Base-by-base conservation (phyloP, 2,888 invertebrate genomes). In the Agrochola circellaris region DNA sequence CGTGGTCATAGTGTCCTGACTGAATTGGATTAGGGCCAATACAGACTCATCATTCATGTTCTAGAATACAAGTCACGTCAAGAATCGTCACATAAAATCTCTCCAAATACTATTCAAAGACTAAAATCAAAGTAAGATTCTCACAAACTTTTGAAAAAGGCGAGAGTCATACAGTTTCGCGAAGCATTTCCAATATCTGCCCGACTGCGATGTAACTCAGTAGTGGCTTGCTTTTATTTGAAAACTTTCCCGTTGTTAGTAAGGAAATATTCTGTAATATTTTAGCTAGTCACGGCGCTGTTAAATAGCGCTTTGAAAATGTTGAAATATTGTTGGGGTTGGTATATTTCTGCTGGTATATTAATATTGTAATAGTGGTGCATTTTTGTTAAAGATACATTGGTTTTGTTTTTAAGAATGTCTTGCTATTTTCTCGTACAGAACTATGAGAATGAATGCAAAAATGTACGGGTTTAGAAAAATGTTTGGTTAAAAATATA, bases 161-260 rank as follows among this genome's bases (percentile, higher is more conserved):
- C 65, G 77, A 82, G 78, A 61, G 68, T 81, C 75, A 65, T 65
- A 71, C 58, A 78, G 80, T 71, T 72, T 85, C 83, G 51, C 80
- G 72, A 79, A 77, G 85, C 79, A 87, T 90, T 90, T 90, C 81
- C 91, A 91, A 93, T 91, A 92, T 90, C 87, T 87, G 74, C 78
- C 42, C 17, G 61, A 58, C 66, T 80, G 73, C 60, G 23, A 72
- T 64, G 82, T 72, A 64, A 70, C 69, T 69, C 58, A 81, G 75
- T 85, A 82, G 76, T 68, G 70, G 71, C 86, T 83, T 86, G 85
- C 83, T 91, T 92, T 93, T 93, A 94, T 94, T 93, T 90, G 92
- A 92, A 93, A 94, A 93, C 89, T 93, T 93, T 89, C 79, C 54
- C 87, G 82, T 84, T 89, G 90, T 90, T 88, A 85, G 84, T 75